phyloP scores from a whole-genome alignment of 2,888 invertebrate species.

The Aleiodes testaceus region DNA sequence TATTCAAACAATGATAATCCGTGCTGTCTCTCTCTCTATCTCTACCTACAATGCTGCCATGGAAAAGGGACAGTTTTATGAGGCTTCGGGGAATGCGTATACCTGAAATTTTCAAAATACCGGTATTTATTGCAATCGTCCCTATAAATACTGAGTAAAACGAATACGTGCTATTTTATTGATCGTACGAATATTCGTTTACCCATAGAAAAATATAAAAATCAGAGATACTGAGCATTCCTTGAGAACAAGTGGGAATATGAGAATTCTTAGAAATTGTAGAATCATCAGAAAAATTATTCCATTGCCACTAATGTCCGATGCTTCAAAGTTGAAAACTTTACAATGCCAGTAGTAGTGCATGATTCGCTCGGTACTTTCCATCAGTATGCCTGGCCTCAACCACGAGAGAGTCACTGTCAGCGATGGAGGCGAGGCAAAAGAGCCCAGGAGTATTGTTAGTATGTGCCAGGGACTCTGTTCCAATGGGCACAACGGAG shows the following conservation, averaged over 20 bases:
- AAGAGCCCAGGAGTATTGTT: slow-evolving; percentile 40
- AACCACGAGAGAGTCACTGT: slow-evolving; percentile 49
- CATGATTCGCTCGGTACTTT: slow-evolving; percentile 59
- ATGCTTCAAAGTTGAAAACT: slow-evolving; percentile 18
- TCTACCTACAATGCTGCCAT: slow-evolving; percentile 7
- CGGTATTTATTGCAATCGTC: background rate
- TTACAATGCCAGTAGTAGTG: slow-evolving; percentile 28
- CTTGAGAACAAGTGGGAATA: background rate
- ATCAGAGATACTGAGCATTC: background rate
- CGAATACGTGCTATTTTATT: slow-evolving; percentile 22
- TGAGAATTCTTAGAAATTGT: background rate
- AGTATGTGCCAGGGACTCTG: slow-evolving; percentile 34
- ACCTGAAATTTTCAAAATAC: slow-evolving; percentile 25
- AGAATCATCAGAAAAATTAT: slow-evolving; percentile 8
- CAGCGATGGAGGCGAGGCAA: slow-evolving; percentile 43
- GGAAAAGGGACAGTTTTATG: slow-evolving; percentile 24
- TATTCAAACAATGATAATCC: slow-evolving; percentile 25
- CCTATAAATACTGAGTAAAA: slow-evolving; percentile 10
- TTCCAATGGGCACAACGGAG: slow-evolving; percentile 38
- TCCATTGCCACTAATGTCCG: slow-evolving; percentile 10
- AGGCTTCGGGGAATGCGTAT: slow-evolving; percentile 12
- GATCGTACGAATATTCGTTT: slow-evolving; percentile 21
- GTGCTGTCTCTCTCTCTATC: background rate
- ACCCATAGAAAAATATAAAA: background rate
- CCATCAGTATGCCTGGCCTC: slow-evolving; percentile 58